Base-by-base conservation (phyloP, 2,888 invertebrate species). In the Diabrotica balteata region DNA sequence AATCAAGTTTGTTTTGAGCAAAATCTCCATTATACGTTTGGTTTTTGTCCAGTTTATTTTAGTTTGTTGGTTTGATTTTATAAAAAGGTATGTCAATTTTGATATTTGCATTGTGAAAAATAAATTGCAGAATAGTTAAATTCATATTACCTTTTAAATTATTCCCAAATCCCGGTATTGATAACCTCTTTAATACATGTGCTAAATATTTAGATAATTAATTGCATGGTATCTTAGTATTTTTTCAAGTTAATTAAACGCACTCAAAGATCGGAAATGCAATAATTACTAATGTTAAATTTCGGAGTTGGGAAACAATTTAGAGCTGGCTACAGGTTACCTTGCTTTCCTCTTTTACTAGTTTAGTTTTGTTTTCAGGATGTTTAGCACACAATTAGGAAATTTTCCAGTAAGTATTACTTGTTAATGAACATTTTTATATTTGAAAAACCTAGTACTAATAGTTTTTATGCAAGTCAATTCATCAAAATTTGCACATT, bases 321-420 rank as follows among this genome's bases (percentile, higher is more conserved):
- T 74, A 70, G 32, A 32, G 73, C 66, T 76, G 49, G 51, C 63
- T 47, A 42, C 72, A 50, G 73, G 71, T 49, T 75, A 68, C 59
- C 53, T 70, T 32, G 72, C 71, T 10, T 74, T 73, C 69, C 57
- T 60, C 52, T 61, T 66, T 22, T 49, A 11, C 11, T 58, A 46
- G 51, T 49, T 46, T 54, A 55, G 54, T 44, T 47, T 58, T 32
- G 46, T 65, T 76, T 75, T 69, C 69, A 75, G 73, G 68, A 76
- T 76, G 76, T 76, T 75, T 58, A 70, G 71, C 62, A 66, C 74
- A 45, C 73, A 75, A 67, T 57, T 76, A 63, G 76, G 76, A 61
- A 68, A 71, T 49, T 73, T 76, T 62, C 75, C 76, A 67, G 76
- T 76, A 67, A 76, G 76, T 76, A 63, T 51, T 44, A 50, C 10